Evolutionary conservation across 1,140 invertebrate species (phyloP).

Genomic region (Mya arenaria): DNA sequence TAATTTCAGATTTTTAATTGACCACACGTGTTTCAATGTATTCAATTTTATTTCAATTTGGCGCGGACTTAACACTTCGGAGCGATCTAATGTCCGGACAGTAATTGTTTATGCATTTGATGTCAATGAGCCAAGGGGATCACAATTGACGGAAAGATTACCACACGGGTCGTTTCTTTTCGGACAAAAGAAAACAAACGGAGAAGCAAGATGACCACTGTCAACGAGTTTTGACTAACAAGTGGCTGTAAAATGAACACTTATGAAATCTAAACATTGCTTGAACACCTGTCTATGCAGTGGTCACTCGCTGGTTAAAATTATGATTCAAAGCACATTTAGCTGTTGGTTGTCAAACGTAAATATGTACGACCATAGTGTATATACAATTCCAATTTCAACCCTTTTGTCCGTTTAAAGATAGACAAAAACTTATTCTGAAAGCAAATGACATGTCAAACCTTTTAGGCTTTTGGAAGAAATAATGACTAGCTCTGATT

Average conservation of each 20-base stretch:
- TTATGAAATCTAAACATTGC: background rate
- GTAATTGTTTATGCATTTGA: conserved; percentile 51
- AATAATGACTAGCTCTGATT: too few species aligned
- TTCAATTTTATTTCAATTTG: conserved; percentile 49
- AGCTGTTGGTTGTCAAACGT: too few species aligned
- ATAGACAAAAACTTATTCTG: too few species aligned
- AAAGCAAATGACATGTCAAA: too few species aligned
- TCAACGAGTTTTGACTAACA: background rate
- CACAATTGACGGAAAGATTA: background rate
- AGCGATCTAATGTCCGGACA: conserved; percentile 35
- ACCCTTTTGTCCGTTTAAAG: too few species aligned
- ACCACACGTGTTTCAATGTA: conserved; percentile 48
- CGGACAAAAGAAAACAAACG: background rate
- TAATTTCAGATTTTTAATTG: conserved; percentile 42
- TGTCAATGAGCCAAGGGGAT: background rate
- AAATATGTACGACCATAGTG: too few species aligned
- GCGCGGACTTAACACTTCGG: conserved; percentile 37
- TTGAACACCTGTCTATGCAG: too few species aligned
- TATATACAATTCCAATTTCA: too few species aligned
- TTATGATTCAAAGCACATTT: too few species aligned
- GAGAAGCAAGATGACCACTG: background rate
- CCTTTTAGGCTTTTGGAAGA: too few species aligned
- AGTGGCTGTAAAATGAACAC: background rate
- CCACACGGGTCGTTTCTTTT: background rate
- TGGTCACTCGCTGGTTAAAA: too few species aligned